Evolutionary conservation across 2,797 vertebrate genomes (phyloP).

Genomic region (Brachyalestes nurse): DNA sequence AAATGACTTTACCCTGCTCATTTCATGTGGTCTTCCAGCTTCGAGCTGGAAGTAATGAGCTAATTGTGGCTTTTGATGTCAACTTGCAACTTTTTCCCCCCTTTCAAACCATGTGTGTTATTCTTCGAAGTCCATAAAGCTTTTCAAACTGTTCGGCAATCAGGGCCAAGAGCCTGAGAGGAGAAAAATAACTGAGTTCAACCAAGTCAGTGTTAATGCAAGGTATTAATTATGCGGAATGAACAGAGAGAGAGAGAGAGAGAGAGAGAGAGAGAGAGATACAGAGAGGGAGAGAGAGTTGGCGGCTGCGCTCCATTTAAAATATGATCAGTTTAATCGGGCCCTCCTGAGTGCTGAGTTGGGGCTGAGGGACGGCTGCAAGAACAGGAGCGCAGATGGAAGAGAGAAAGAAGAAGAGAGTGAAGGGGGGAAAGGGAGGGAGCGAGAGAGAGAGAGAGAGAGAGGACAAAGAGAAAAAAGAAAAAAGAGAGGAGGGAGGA

Average conservation of each 20-base stretch:
- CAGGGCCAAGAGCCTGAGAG: conserved; percentile 69
- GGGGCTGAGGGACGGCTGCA: neutral
- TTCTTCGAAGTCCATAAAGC: conserved; percentile 80
- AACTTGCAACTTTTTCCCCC: conserved; percentile 59
- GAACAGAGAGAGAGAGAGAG: conserved; percentile 77
- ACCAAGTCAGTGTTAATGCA: conserved; percentile 80
- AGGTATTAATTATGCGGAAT: conserved; percentile 88
- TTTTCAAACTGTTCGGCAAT: conserved; percentile 74
- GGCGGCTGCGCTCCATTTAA: conserved; percentile 72
- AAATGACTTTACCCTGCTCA: conserved; percentile 76
- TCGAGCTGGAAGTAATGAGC: conserved; percentile 79
- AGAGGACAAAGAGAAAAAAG: neutral
- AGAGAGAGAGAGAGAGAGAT: conserved; percentile 47
- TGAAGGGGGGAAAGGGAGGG: neutral
- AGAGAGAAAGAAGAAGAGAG: neutral
- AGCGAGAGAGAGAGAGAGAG: neutral
- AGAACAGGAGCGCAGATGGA: conserved; percentile 18
- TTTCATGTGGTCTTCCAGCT: conserved; percentile 79
- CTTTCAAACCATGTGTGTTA: conserved; percentile 68
- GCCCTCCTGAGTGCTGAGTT: conserved; percentile 55
- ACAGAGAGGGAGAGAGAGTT: conserved; percentile 76
- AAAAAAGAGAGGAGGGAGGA: neutral
- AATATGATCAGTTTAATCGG: conserved; percentile 66
- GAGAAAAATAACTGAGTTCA: conserved; percentile 68
- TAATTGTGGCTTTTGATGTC: conserved; percentile 84